Evolutionary conservation across 2,888 invertebrate genomes (phyloP).

Genomic region (Drosophila lutescens): DNA sequence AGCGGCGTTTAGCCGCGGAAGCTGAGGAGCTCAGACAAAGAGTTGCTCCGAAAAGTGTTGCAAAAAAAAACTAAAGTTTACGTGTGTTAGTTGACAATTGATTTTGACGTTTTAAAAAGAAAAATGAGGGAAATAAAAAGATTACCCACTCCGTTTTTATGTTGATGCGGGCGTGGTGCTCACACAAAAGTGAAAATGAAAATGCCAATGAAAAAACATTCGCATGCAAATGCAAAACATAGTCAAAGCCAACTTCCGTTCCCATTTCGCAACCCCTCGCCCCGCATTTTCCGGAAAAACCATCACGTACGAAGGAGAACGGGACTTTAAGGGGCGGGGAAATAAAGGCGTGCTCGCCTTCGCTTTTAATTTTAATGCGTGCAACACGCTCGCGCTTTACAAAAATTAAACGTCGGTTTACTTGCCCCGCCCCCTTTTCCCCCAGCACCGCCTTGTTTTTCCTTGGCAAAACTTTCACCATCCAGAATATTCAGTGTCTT

Average conservation of each 20-base stretch:
- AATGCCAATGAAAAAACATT: slow-evolving; percentile 61
- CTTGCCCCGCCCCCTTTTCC: slow-evolving; percentile 50
- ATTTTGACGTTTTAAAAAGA: slow-evolving; percentile 28
- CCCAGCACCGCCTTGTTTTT: slow-evolving; percentile 3
- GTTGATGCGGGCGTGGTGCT: slow-evolving; percentile 3
- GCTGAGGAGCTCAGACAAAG: slow-evolving; percentile 20
- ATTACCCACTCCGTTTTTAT: not conserved
- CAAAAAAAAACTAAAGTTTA: slow-evolving; percentile 4
- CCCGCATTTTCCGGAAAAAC: slow-evolving; percentile 21
- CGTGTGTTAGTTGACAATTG: slow-evolving; percentile 47
- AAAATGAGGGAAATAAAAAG: not conserved
- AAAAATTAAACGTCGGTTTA: slow-evolving; percentile 77
- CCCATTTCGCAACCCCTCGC: slow-evolving; percentile 9
- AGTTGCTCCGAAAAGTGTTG: slow-evolving; percentile 1
- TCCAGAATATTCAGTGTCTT: slow-evolving; percentile 31
- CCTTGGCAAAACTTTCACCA: slow-evolving; percentile 29
- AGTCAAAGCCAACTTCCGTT: slow-evolving; percentile 43
- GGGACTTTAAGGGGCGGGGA: slow-evolving; percentile 2
- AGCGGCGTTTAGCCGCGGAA: slow-evolving; percentile 57
- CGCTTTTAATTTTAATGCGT: slow-evolving; percentile 79
- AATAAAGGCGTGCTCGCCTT: slow-evolving; percentile 38
- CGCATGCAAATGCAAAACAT: slow-evolving; percentile 73
- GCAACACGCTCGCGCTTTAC: slow-evolving; percentile 72
- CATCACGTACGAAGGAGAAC: slow-evolving; percentile 39
- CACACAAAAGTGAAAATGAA: slow-evolving; percentile 40